These are phyloP conservation scores for Vulpes lagopus DNA, from an alignment of 2,113 vertebrate species.

Conservation along the genomic window DNA sequence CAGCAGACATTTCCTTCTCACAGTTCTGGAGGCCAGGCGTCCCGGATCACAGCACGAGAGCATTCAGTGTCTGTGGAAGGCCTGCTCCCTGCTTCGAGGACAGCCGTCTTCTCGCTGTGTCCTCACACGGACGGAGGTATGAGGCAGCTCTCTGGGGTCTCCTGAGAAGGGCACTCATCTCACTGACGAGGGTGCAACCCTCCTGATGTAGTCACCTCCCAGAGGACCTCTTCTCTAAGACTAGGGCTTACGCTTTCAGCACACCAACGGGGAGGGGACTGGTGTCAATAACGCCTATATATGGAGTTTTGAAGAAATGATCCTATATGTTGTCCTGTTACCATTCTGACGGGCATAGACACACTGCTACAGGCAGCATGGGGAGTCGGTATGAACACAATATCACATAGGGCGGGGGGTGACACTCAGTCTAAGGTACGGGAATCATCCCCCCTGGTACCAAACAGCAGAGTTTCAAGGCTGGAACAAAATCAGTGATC, in stretches of 20 bases:
- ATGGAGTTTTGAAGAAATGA: neutral
- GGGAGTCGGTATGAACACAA: rapidly evolving
- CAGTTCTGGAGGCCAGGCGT: neutral
- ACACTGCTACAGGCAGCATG: rapidly evolving
- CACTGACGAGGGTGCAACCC: neutral
- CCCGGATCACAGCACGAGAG: rapidly evolving
- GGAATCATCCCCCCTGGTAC: rapidly evolving
- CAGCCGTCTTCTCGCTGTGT: rapidly evolving
- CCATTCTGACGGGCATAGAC: rapidly evolving
- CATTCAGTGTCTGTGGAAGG: rapidly evolving
- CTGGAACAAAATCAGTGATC: too few relatives aligned
- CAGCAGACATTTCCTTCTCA: neutral
- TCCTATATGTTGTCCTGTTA: rapidly evolving
- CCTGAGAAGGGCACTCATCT: neutral
- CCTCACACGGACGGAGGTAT: neutral
- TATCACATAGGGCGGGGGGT: rapidly evolving
- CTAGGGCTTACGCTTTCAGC: neutral
- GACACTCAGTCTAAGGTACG: rapidly evolving
- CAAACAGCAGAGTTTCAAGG: neutral
- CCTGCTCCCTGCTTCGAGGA: neutral
- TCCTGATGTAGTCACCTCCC: too few relatives aligned
- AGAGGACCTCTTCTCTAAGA: neutral
- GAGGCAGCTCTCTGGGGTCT: neutral
- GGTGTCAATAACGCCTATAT: neutral
- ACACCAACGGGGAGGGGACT: neutral